These are phyloP conservation scores for Pangasianodon hypophthalmus DNA, from an alignment of 2,113 vertebrate species.

Conservation along the genomic window DNA sequence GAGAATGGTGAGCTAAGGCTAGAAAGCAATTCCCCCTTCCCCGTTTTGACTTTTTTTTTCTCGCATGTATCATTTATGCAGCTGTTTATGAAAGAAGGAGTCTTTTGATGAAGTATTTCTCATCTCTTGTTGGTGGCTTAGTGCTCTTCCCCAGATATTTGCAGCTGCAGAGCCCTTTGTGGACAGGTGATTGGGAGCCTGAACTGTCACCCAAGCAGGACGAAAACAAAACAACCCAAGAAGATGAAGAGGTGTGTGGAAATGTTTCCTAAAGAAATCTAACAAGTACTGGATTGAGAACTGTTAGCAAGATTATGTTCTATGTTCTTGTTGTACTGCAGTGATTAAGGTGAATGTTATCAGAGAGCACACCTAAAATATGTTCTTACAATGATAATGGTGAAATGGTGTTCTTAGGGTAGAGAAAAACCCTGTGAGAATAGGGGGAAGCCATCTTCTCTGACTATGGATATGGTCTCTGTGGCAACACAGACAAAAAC, in stretches of 20 bases:
- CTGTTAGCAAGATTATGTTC: neutral
- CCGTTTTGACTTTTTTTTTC: neutral
- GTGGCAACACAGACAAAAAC: conserved; percentile 75
- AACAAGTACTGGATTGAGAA: neutral
- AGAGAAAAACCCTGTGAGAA: neutral
- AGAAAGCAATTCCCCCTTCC: neutral
- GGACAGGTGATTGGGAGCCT: conserved; percentile 66
- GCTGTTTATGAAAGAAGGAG: no score
- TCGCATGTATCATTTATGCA: neutral
- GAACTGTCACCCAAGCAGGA: conserved; percentile 51
- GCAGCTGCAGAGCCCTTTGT: conserved; percentile 63
- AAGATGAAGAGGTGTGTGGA: conserved; percentile 45
- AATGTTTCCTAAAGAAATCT: neutral
- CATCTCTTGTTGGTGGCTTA: conserved; percentile 50
- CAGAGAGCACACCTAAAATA: no score
- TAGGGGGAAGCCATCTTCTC: conserved; percentile 32
- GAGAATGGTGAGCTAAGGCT: conserved; percentile 75
- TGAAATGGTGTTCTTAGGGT: conserved; percentile 10
- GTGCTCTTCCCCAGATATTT: conserved; percentile 75
- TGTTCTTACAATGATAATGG: neutral
- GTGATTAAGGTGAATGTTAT: neutral
- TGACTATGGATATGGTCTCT: conserved; percentile 63
- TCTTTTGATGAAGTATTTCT: neutral
- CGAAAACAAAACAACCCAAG: neutral
- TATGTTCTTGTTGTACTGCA: neutral